Evolutionary conservation across 2,888 invertebrate genomes (phyloP).

Genomic region (Petrolisthes cinctipes): DNA sequence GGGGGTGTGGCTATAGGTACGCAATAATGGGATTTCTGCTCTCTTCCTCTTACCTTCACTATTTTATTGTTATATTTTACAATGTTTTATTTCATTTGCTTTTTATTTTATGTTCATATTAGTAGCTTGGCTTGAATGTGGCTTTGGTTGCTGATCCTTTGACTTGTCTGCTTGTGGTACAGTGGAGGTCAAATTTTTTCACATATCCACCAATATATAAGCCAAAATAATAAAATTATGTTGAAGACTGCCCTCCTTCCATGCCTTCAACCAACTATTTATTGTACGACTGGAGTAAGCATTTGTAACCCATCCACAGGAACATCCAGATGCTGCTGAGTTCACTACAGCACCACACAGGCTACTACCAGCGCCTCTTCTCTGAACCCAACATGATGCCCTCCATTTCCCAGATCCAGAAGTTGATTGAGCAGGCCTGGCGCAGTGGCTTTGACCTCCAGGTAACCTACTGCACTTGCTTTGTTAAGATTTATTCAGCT

Average conservation of each 20-base stretch:
- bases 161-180: too few species aligned
- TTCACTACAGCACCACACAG: slow-evolving; percentile 79
- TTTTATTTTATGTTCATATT: neutral
- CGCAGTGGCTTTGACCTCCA: slow-evolving; percentile 80
- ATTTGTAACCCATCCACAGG: slow-evolving; percentile 69
- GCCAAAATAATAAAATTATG: too few species aligned
- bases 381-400: slow-evolving; percentile 78
- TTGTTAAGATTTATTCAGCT: neutral
- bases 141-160: too few species aligned
- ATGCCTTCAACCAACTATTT: too few species aligned
- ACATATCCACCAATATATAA: too few species aligned
- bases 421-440: slow-evolving; percentile 87
- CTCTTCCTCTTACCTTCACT: neutral
- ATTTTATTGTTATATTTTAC: neutral
- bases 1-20: slow-evolving; percentile 88
- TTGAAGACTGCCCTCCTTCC: too few species aligned
- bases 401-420: slow-evolving; percentile 86
- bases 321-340: slow-evolving; percentile 94
- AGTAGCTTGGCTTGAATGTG: too few species aligned
- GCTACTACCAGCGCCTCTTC: slow-evolving; percentile 72
- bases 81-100: neutral
- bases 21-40: neutral
- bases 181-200: too few species aligned
- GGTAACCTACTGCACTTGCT: slow-evolving; percentile 25
- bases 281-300: too few species aligned